Evolutionary conservation across 1,140 invertebrate genomes (phyloP).

Genomic region (Scylla paramamosain): DNA sequence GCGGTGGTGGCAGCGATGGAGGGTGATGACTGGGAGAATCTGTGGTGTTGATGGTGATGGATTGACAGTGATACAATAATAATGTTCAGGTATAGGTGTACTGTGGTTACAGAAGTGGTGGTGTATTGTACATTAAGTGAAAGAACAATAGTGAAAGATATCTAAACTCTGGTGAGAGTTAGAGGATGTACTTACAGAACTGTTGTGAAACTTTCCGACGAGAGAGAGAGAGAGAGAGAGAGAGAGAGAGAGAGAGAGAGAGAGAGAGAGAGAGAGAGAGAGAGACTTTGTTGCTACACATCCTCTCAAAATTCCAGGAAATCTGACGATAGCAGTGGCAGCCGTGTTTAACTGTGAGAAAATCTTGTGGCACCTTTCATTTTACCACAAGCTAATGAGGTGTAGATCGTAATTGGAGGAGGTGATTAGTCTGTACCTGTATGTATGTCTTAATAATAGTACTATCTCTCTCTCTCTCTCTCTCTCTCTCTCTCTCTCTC

Average conservation of each 20-base stretch:
- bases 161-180: background rate
- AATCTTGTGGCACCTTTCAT: too few species aligned
- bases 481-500: too few species aligned
- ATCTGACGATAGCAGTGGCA: too few species aligned
- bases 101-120: too few species aligned
- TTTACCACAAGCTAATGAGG: too few species aligned
- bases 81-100: background rate
- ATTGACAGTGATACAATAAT: background rate
- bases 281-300: background rate
- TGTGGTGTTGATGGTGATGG: background rate
- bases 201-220: background rate
- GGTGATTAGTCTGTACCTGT: background rate
- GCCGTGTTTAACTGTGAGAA: too few species aligned
- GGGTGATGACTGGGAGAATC: too few species aligned
- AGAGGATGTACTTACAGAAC: too few species aligned
- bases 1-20: background rate
- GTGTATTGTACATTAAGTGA: too few species aligned
- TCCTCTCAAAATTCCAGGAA: too few species aligned
- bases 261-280: conserved; percentile 35
- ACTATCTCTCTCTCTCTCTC: background rate
- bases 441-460: background rate
- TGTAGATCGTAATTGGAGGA: too few species aligned
- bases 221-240: conserved; percentile 55
- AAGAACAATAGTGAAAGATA: background rate
- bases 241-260: conserved; percentile 48